Conservation (phyloP, 2,888 invertebrate genomes). For the Achlya flavicornis region DNA sequence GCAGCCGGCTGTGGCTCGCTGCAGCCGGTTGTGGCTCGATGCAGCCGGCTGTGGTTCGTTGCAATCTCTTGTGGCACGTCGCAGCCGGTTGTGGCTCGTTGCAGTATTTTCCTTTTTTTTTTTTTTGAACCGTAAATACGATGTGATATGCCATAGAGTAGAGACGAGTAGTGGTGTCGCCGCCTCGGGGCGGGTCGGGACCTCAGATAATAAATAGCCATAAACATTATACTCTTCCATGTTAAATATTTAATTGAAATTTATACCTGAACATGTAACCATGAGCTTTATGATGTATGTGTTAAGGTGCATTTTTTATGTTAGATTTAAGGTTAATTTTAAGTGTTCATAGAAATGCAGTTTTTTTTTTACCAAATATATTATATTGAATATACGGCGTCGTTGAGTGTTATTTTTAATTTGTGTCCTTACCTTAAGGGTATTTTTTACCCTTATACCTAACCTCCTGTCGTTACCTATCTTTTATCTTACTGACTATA, state of each 20-base stretch:
- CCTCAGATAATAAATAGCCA: background rate
- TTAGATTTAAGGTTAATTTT: conserved; percentile 23
- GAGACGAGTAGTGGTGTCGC: background rate
- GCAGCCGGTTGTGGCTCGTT: no score
- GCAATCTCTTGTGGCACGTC: no score
- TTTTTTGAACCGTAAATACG: background rate
- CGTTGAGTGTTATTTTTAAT: background rate
- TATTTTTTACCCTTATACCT: no score
- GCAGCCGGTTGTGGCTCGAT: no score
- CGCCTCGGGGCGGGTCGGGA: no score
- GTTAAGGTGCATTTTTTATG: conserved; percentile 35
- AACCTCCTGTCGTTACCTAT: no score
- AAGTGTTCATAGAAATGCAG: conserved; percentile 25
- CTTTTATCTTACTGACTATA: no score
- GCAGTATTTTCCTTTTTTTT: no score
- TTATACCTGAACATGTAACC: conserved; percentile 30
- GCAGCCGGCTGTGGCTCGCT: no score
- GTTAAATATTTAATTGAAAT: conserved; percentile 16
- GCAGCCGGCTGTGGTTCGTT: no score
- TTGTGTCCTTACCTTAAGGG: background rate
- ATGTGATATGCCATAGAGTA: background rate
- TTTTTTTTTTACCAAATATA: conserved; percentile 38
- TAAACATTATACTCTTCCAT: conserved; percentile 13
- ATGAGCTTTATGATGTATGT: conserved; percentile 34
- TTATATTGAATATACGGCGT: conserved; percentile 26